Conservation (phyloP, 2,888 invertebrate species). For the Thalpophila matura region DNA sequence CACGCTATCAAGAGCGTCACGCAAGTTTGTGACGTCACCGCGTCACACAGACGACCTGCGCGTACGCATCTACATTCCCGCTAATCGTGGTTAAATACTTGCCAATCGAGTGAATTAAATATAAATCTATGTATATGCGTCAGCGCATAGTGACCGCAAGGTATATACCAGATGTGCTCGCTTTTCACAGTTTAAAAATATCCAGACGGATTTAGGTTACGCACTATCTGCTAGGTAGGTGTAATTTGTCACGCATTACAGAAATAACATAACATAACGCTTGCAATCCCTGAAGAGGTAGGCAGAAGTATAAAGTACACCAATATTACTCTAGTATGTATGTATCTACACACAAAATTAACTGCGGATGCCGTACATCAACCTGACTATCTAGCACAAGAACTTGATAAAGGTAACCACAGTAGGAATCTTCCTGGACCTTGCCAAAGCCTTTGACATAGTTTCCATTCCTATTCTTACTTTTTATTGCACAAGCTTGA, state of each 20-base stretch:
- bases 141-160: constrained; percentile 21
- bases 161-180: constrained; percentile 30
- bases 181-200: constrained; percentile 56
- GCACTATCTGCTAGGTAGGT: constrained; percentile 17
- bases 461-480: too few relatives aligned
- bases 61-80: constrained; percentile 40
- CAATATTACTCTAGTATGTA: too few relatives aligned
- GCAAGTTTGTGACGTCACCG: constrained; percentile 62
- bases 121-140: constrained; percentile 4
- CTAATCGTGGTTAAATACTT: constrained; percentile 37
- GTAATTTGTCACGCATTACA: constrained; percentile 12
- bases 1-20: constrained; percentile 68
- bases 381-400: too few relatives aligned
- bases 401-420: too few relatives aligned
- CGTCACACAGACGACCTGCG: constrained; percentile 33
- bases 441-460: too few relatives aligned
- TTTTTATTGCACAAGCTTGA: too few relatives aligned
- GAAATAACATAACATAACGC: too few relatives aligned
- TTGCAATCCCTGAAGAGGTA: too few relatives aligned
- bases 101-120: constrained; percentile 27
- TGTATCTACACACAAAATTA: too few relatives aligned
- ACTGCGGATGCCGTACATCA: too few relatives aligned
- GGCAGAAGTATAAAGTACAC: too few relatives aligned
- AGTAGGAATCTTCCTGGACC: too few relatives aligned
- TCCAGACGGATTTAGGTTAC: constrained; percentile 52